A percentile compares a stretch with the other conserved stretches of the same genome.
These are phyloP conservation scores for Liasis olivaceus DNA, from an alignment of 2,797 vertebrate genomes.

Conservation along the genomic window DNA sequence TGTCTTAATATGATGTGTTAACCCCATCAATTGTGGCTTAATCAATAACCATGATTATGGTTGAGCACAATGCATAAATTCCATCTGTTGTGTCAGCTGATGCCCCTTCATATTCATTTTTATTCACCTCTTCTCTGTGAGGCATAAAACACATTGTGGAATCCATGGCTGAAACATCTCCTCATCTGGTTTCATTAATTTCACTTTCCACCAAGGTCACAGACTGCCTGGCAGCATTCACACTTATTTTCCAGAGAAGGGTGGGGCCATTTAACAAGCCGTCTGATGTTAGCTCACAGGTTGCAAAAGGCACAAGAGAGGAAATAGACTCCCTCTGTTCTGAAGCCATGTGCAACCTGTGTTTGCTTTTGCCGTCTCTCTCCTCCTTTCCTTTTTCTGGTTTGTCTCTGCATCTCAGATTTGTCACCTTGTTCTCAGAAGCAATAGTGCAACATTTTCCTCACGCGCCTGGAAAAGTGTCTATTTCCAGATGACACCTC, in stretches of 20 bases:
- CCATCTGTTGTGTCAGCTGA: neutral
- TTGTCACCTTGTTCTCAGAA: neutral
- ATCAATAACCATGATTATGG: neutral
- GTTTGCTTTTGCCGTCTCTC: neutral
- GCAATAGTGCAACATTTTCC: neutral
- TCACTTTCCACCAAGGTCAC: neutral
- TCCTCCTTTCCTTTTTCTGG: neutral
- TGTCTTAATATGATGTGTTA: neutral
- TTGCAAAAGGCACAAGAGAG: neutral
- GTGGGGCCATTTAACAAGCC: neutral
- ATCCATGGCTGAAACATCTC: neutral
- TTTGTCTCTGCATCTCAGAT: neutral
- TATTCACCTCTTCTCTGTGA: neutral
- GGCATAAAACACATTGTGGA: neutral
- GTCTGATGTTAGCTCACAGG: neutral
- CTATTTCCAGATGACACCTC: neutral
- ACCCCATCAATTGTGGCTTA: neutral
- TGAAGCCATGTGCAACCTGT: neutral
- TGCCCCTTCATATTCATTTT: neutral
- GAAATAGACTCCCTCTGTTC: neutral
- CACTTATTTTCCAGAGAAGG: neutral
- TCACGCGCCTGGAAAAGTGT: neutral
- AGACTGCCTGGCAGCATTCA: neutral
- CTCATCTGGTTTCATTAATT: neutral
- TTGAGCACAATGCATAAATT: neutral